Conservation (phyloP, 2,888 invertebrate genomes). For the Nineta flava region DNA sequence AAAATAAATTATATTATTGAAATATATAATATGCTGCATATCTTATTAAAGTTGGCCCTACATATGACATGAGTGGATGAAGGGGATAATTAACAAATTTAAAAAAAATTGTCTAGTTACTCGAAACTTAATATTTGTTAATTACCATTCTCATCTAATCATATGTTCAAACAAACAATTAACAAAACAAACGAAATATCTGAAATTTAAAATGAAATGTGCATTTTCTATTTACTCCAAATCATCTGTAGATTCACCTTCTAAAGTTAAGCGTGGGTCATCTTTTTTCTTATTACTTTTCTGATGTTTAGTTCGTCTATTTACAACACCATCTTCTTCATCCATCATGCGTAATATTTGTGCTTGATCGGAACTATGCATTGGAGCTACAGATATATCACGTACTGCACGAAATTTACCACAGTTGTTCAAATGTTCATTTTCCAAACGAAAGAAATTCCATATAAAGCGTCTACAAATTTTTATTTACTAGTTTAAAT, state of each 20-base stretch:
- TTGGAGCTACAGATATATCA: constrained; percentile 90
- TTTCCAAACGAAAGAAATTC: constrained; percentile 99
- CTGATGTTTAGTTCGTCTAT: constrained; percentile 40
- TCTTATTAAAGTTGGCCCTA: no score
- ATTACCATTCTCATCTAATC: no score
- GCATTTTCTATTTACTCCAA: constrained; percentile 15
- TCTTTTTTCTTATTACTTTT: constrained; percentile 25
- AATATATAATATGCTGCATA: no score
- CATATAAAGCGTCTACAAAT: constrained; percentile 76
- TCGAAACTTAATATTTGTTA: no score
- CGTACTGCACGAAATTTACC: constrained; percentile 96
- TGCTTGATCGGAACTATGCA: constrained; percentile 84
- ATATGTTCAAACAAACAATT: no score
- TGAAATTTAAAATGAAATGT: no score
- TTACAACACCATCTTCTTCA: constrained; percentile 72
- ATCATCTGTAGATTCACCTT: constrained; percentile 29
- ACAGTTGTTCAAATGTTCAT: constrained; percentile 98
- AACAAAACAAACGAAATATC: no score
- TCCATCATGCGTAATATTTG: constrained; percentile 92
- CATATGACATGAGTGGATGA: no score
- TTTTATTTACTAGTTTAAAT: not conserved
- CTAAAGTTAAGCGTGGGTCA: constrained; percentile 14
- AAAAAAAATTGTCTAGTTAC: no score
- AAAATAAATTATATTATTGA: no score
- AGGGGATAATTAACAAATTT: no score